Percentiles rank a stretch among this genome's conserved stretches.
Evolutionary conservation across 2,797 vertebrate genomes (phyloP).

Genomic region (Scomberomorus guttatus): DNA sequence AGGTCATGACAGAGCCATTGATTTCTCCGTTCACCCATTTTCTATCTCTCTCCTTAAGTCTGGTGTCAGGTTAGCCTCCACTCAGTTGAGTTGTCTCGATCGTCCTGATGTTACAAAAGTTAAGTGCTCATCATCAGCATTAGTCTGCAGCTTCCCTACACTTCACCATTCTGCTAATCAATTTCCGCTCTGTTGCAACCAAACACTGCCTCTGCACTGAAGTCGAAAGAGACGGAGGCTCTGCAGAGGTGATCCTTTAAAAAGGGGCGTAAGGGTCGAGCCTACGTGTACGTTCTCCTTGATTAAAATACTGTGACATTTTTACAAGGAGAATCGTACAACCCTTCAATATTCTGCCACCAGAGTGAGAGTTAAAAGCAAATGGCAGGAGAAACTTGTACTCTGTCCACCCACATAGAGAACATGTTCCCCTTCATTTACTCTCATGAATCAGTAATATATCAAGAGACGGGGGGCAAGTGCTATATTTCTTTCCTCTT

Average conservation of each 20-base stretch:
- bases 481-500: conserved; percentile 5
- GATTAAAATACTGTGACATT: conserved; percentile 9
- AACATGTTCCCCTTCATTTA: conserved; percentile 75
- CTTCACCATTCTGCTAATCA: conserved; percentile 40
- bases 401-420: conserved; percentile 49
- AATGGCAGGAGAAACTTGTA: conserved; percentile 59
- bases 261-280: conserved; percentile 4
- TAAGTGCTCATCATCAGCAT: conserved; percentile 48
- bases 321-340: conserved; percentile 20
- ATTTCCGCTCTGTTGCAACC: conserved; percentile 39
- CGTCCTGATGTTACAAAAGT: conserved; percentile 38
- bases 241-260: conserved; percentile 18
- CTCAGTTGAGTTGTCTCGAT: conserved; percentile 30
- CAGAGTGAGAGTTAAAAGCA: conserved; percentile 54
- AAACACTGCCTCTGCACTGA: conserved; percentile 27
- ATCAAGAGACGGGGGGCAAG: conserved; percentile 9
- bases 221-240: neutral
- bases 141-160: conserved; percentile 30
- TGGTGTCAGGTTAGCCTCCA: conserved; percentile 48
- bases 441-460: conserved; percentile 74
- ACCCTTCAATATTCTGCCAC: conserved; percentile 33
- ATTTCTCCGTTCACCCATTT: conserved; percentile 53
- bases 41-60: conserved; percentile 14
- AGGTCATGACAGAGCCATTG: conserved; percentile 42
- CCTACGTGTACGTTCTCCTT: neutral